Evolutionary conservation across 2,888 invertebrate species (phyloP).

Genomic region (Lordiphosa andalusiaca): DNA sequence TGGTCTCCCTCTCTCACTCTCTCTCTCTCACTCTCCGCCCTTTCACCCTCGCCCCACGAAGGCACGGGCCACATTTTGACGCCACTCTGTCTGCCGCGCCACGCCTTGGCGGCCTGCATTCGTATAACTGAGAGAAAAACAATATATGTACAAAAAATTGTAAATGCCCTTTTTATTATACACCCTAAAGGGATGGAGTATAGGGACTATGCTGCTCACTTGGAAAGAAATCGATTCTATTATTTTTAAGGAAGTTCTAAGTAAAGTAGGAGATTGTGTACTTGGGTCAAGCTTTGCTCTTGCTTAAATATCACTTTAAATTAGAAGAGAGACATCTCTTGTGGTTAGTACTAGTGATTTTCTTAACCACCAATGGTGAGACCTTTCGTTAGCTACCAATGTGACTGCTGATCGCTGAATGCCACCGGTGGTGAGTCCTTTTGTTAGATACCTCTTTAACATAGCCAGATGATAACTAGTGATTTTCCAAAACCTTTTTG

Average conservation of each 20-base stretch:
- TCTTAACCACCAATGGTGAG: no score
- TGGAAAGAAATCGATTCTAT: constrained; percentile 2
- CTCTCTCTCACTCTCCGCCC: background rate
- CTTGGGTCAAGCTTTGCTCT: no score
- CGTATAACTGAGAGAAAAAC: constrained; percentile 12
- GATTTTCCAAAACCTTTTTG: no score
- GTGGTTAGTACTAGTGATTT: no score
- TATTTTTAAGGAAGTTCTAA: background rate
- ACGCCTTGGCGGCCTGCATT: constrained; percentile 71
- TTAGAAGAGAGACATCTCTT: no score
- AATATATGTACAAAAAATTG: constrained; percentile 39
- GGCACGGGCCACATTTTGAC: constrained; percentile 57
- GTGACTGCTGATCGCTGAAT: no score
- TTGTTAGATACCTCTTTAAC: no score
- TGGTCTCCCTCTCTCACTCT: background rate
- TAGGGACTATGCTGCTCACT: constrained; percentile 21
- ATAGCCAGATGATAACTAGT: no score
- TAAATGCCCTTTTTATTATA: constrained; percentile 59
- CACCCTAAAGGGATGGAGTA: constrained; percentile 39
- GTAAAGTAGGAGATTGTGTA: no score
- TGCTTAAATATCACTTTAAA: no score
- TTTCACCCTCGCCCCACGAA: constrained; percentile 17
- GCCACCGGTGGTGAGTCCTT: no score
- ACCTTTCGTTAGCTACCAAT: no score
- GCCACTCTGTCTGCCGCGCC: constrained; percentile 71